A percentile compares a stretch with the other conserved stretches of the same genome.
Conservation (phyloP, 2,113 vertebrate species). For the Thymallus thymallus region DNA sequence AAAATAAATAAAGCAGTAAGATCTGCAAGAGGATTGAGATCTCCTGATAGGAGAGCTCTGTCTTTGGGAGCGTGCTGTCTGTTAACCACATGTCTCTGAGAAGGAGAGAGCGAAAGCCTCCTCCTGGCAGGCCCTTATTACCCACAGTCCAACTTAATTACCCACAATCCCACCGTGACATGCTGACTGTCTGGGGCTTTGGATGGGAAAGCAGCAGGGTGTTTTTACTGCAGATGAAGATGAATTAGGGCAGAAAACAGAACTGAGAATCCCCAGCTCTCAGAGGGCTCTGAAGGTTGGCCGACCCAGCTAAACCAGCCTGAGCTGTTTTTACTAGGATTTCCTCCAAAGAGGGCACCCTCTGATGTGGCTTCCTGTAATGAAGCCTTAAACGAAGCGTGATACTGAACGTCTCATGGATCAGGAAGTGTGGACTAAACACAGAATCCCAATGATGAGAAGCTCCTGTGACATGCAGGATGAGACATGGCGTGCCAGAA, state of each 20-base stretch:
- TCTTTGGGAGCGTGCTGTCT: neutral
- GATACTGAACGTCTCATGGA: slow-evolving; percentile 12
- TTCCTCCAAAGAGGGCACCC: neutral
- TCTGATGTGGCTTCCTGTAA: slow-evolving; percentile 32
- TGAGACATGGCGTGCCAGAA: slow-evolving; percentile 13
- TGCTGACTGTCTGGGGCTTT: slow-evolving; percentile 40
- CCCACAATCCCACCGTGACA: slow-evolving; percentile 49
- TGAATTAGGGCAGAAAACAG: slow-evolving; percentile 15
- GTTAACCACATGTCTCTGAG: slow-evolving; percentile 16
- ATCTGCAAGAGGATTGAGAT: too few species aligned
- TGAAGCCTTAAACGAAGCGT: slow-evolving; percentile 44
- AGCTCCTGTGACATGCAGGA: neutral
- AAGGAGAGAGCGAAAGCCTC: slow-evolving; percentile 27
- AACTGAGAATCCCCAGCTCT: neutral
- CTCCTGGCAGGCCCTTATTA: slow-evolving; percentile 43
- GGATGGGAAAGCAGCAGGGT: slow-evolving; percentile 9
- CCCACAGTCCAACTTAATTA: slow-evolving; percentile 57
- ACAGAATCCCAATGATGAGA: slow-evolving; percentile 28
- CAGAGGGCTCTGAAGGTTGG: too few species aligned
- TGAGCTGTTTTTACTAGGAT: neutral
- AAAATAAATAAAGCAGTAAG: neutral
- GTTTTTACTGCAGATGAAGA: slow-evolving; percentile 43
- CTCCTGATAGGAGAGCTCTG: neutral
- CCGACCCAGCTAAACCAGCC: neutral
- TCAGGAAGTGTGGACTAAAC: slow-evolving; percentile 40